Percentiles rank a stretch among this genome's conserved stretches.
Conservation (phyloP, 2,797 vertebrate species). For the Pterois miles region DNA sequence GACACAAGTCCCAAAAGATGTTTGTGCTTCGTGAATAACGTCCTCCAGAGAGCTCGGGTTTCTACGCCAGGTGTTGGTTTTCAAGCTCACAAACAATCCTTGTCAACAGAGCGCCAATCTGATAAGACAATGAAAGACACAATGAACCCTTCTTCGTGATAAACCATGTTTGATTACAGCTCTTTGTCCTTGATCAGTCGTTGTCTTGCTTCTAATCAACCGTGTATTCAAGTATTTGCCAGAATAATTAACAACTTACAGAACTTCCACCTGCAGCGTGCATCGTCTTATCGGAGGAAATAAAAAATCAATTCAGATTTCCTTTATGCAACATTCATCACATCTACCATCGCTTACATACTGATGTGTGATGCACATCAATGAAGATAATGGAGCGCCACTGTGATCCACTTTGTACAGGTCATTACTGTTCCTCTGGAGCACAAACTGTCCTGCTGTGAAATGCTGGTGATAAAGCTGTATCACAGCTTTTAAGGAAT, state of each 20-base stretch:
- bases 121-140: neutral
- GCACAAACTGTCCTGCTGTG: slow-evolving; percentile 1
- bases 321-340: neutral
- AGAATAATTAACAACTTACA: neutral
- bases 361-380: neutral
- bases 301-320: neutral
- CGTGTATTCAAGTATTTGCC: neutral
- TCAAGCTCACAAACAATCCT: neutral
- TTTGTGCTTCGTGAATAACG: neutral
- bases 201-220: slow-evolving; percentile 8
- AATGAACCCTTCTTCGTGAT: neutral
- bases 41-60: neutral
- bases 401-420: slow-evolving; percentile 10
- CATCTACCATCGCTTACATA: neutral
- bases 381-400: neutral
- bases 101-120: neutral
- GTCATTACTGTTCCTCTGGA: slow-evolving; percentile 13
- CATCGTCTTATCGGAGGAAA: neutral
- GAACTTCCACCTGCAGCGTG: neutral
- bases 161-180: slow-evolving; percentile 19
- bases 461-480: neutral
- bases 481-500: neutral
- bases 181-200: neutral
- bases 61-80: neutral
- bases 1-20: neutral